Evolutionary conservation across 2,888 invertebrate genomes (phyloP).

Genomic region (Sinotaia quadrata): DNA sequence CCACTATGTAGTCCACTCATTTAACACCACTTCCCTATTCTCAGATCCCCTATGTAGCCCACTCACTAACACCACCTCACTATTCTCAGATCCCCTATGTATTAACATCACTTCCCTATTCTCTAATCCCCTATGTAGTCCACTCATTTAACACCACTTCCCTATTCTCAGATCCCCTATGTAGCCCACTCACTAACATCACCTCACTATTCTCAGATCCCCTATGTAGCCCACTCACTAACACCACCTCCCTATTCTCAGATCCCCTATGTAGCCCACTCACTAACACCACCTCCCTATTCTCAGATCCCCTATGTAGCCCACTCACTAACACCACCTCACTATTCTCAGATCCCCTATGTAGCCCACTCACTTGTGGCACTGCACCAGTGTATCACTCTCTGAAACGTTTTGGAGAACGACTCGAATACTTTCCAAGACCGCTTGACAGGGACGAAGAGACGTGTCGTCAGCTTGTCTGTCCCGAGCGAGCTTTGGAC

Average conservation of each 20-base stretch:
- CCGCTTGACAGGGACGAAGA: conserved; percentile 47
- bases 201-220: no score
- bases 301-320: neutral
- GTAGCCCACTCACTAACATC: no score
- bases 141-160: no score
- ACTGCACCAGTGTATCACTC: conserved; percentile 50
- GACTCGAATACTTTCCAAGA: conserved; percentile 45
- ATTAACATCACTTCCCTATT: no score
- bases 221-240: neutral
- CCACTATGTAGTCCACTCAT: no score
- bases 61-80: no score
- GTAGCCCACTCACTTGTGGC: conserved; percentile 40
- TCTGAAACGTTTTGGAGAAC: conserved; percentile 54
- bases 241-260: neutral
- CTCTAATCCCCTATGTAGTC: no score
- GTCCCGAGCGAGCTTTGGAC: conserved; percentile 35
- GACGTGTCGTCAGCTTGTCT: conserved; percentile 43
- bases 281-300: neutral
- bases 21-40: no score
- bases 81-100: no score
- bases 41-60: no score
- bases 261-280: neutral
- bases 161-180: no score
- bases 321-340: neutral
- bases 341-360: no score